phyloP scores from a whole-genome alignment of 2,113 vertebrate species.

The Anthoscopus minutus region DNA sequence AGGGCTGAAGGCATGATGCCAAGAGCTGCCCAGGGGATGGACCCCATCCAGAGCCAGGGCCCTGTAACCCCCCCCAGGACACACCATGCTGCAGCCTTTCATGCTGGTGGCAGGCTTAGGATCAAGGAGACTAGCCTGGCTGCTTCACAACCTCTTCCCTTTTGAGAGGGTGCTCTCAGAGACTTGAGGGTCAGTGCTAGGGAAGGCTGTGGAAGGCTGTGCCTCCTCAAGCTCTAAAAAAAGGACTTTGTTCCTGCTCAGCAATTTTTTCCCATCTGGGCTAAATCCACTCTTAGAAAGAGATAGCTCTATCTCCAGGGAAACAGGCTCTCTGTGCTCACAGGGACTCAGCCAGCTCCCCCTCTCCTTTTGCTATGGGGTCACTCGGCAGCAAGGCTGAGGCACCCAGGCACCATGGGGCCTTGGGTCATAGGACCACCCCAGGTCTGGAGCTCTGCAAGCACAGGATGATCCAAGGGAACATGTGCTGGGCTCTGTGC shows the following conservation, averaged over 20 bases:
- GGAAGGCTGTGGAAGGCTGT: conserved; percentile 30
- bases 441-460: background rate
- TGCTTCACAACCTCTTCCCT: background rate
- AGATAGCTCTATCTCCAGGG: conserved; percentile 73
- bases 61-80: background rate
- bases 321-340: conserved; percentile 63
- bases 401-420: background rate
- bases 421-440: background rate
- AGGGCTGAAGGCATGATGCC: background rate
- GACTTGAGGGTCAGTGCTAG: background rate
- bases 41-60: background rate
- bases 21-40: background rate
- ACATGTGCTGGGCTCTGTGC: background rate
- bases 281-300: conserved; percentile 73
- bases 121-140: background rate
- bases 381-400: background rate
- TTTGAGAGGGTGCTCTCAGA: background rate
- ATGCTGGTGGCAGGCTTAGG: background rate
- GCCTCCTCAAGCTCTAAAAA: conserved; percentile 60
- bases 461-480: background rate
- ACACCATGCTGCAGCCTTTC: background rate
- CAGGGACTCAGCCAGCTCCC: conserved; percentile 58
- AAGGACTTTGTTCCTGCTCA: conserved; percentile 40
- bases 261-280: conserved; percentile 63
- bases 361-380: conserved; percentile 37